These are phyloP conservation scores for Clamator glandarius DNA, from an alignment of 2,797 vertebrate species.

Conservation along the genomic window DNA sequence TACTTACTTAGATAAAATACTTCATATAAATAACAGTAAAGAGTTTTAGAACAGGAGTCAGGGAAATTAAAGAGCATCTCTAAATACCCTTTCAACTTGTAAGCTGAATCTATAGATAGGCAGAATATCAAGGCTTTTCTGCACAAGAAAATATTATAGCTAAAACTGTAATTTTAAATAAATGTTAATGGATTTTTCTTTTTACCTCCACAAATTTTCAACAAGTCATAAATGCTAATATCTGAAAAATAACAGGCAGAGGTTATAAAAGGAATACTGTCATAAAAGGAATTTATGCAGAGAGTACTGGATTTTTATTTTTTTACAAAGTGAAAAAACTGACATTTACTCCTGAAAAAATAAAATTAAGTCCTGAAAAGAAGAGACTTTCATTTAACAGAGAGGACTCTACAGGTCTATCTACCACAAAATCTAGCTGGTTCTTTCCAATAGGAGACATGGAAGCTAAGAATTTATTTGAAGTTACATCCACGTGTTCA, in stretches of 20 bases:
- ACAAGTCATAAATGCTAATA: background rate
- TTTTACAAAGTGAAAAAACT: background rate
- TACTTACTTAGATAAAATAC: slow-evolving; percentile 15
- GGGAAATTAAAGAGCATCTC: background rate
- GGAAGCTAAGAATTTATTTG: background rate
- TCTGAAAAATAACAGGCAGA: background rate
- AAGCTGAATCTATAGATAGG: background rate
- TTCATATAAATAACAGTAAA: background rate
- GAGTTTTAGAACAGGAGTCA: background rate
- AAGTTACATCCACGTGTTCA: fast-evolving
- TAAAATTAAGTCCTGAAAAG: background rate
- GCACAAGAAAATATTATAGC: background rate
- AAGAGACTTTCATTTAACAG: background rate
- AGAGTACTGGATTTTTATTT: background rate
- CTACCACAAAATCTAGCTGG: background rate
- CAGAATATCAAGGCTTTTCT: background rate
- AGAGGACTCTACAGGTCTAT: background rate
- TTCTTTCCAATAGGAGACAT: background rate
- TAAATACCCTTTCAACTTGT: background rate
- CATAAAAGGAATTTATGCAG: background rate
- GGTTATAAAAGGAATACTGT: background rate
- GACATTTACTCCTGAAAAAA: background rate
- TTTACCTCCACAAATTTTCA: background rate
- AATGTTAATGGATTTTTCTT: background rate
- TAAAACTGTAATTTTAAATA: background rate